Base-by-base conservation (phyloP, 2,797 vertebrate genomes). In the Alosa sapidissima region DNA sequence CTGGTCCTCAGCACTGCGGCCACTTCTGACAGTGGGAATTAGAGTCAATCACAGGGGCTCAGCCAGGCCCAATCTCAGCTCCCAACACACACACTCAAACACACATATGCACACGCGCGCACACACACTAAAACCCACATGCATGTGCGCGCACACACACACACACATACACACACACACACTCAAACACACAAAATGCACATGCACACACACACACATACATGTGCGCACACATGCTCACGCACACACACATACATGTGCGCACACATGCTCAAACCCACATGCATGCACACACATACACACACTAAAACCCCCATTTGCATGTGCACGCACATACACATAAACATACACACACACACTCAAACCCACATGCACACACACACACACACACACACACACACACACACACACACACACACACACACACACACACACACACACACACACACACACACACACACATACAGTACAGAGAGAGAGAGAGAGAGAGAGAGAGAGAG, bases 11-110 rank as follows among this genome's bases (percentile, higher is more conserved):
- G 89, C 86, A 90, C 90, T 88, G 88, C 90, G 92, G 91, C 88
- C 72, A 78, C 90, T 91, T 94, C 92, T 94, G 92, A 94, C 88
- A 88, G 88, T 82, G 85, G 90, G 91, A 92, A 94, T 95, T 94
- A 94, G 89, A 93, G 93, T 95, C 94, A 94, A 94, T 96, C 94
- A 94, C 90, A 36, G 88, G 87, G 91, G 91, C 94, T 93, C 93
- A 92, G 92, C 90, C 89, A 86, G 81, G 90, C 45, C 72, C 19
- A 16, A 78, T 78, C 72, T 78, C 72, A 78, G 36, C 41, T 7
- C 24, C 10, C 28, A 14, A 72, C 33, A 72, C 65, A 72, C 33
- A 36, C 62, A 68, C 8, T 16, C 62, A 72, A 28, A 41, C 65
- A 72, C 33, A 41, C 65, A 72, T 14, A 62, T 7, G 8, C 62